Base-by-base conservation (phyloP, 2,797 vertebrate species). In the Trachurus trachurus region DNA sequence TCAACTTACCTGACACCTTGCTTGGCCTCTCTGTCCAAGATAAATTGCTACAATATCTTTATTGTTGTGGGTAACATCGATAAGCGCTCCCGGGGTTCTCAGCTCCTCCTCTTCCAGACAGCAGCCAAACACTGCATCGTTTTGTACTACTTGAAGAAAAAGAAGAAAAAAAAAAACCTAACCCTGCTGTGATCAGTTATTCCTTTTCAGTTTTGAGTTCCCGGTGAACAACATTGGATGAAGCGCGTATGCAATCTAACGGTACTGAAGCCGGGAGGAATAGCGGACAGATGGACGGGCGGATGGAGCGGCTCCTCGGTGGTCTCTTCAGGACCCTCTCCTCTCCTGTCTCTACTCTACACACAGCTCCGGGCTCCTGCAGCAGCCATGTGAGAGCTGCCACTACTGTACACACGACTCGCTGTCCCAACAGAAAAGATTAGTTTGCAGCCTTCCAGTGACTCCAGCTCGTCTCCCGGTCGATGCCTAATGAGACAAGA, bases 1-100 rank as follows among this genome's bases (percentile, higher is more conserved):
- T 9, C 21, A 69, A 91, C 94, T 95, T 87, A 96, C 95, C 95
- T 95, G 92, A 94, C 90, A 92, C 89, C 89, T 93, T 92, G 87
- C 90, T 86, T 71, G 81, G 78, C 71, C 74, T 84, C 82, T 88
- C 83, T 80, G 86, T 88, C 90, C 90, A 74, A 85, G 83, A 88
- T 82, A 71, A 94, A 93, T 78, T 45, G 86, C 70, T 73, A 77
- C 57, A 61, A 75, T 75, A 69, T 83, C 21, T 81, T 72, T 53
- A 39, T 29, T 64, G 72, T 44, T 62, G 78, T 74, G 78, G 84
- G 86, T 80, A 84, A 82, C 93, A 94, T 94, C 77, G 79, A 87
- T 87, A 59, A 67, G 60, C 50, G 73, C 73, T 85, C 66, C 45
- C 50, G 1, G 64, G 40, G 39, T 74, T 68, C 71, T 71, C 62